Conservation (phyloP, 2,797 vertebrate species). For the Darevskia mixta region DNA sequence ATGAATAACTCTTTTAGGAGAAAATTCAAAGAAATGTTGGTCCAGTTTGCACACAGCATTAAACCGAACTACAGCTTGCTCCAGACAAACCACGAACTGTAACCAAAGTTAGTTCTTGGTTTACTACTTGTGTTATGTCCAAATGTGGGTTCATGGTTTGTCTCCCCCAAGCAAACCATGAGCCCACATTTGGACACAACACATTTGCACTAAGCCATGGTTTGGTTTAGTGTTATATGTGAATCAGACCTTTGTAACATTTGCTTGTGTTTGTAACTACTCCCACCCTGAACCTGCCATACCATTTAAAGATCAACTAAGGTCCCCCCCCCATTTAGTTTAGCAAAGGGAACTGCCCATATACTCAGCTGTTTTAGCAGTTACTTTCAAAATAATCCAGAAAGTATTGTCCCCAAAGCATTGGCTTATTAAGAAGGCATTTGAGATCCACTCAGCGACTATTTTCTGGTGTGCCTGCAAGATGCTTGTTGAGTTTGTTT, state of each 20-base stretch:
- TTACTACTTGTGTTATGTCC: too few relatives aligned
- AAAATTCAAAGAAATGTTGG: not conserved
- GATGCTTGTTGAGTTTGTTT: not conserved
- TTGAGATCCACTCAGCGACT: not conserved
- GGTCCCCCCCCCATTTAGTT: not conserved
- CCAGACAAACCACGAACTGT: too few relatives aligned
- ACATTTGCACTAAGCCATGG: too few relatives aligned
- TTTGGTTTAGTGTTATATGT: too few relatives aligned
- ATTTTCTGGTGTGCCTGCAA: not conserved
- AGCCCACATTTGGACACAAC: too few relatives aligned
- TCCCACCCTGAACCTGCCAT: not conserved
- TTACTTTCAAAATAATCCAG: not conserved
- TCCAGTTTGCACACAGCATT: too few relatives aligned
- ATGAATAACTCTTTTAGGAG: conserved; percentile 28
- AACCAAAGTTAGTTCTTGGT: too few relatives aligned
- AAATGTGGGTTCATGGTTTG: too few relatives aligned
- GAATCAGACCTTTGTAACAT: not conserved
- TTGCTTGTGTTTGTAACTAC: not conserved
- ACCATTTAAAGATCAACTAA: not conserved
- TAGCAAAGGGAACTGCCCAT: not conserved
- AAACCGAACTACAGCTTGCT: too few relatives aligned
- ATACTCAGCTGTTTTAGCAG: not conserved
- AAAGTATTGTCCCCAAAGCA: not conserved
- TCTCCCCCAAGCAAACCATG: too few relatives aligned
- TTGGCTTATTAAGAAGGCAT: conserved; percentile 1